Evolutionary conservation across 92 coral and sea anemone species (phyloP).

Genomic region (Chrysogorgia sp.): DNA sequence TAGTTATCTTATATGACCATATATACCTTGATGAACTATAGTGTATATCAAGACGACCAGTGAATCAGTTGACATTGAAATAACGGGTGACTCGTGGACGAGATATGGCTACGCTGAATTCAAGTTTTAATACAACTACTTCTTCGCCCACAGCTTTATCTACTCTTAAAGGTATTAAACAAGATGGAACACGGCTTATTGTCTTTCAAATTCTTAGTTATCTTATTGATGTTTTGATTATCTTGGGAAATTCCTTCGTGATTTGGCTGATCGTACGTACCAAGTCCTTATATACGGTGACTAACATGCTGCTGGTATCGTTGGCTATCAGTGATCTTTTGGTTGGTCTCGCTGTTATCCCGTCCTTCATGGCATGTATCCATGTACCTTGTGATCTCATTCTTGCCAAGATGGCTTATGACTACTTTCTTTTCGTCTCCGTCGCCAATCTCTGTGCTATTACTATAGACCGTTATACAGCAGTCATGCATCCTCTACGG

Average conservation of each 20-base stretch:
- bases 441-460: constrained; percentile 76
- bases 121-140: not conserved
- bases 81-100: too few species aligned
- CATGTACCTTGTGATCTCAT: constrained; percentile 64
- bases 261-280: constrained; percentile 67
- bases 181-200: not conserved
- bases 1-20: too few species aligned
- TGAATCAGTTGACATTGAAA: too few species aligned
- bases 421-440: constrained; percentile 74
- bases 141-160: not conserved
- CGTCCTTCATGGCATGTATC: constrained; percentile 75
- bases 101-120: not conserved
- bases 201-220: constrained; percentile 35
- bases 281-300: constrained; percentile 71
- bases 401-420: constrained; percentile 73
- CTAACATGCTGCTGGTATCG: constrained; percentile 76
- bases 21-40: too few species aligned
- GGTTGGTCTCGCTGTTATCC: constrained; percentile 74
- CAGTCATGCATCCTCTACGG: constrained; percentile 59
- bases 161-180: not conserved
- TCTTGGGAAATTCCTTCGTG: constrained; percentile 73
- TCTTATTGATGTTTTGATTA: constrained; percentile 62
- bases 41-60: too few species aligned
- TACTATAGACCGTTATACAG: constrained; percentile 65
- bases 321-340: constrained; percentile 75